Base-by-base conservation (phyloP, 2,113 vertebrate genomes). In the Onychostruthus taczanowskii region DNA sequence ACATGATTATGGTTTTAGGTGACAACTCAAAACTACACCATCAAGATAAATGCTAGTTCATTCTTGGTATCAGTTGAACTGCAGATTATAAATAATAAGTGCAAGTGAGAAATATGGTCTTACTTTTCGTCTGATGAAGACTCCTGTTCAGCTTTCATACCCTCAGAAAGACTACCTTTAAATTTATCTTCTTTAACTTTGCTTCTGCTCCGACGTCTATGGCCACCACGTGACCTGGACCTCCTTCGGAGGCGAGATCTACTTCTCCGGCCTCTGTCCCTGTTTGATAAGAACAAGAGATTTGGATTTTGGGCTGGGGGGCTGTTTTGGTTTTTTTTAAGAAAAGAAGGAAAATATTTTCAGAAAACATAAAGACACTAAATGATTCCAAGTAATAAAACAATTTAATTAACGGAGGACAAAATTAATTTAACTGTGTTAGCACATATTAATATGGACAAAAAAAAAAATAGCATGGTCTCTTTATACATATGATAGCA, bases 141-240 rank as follows among this genome's bases (percentile, higher is more conserved):
- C 47, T 99, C 99, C 87, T 99, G 98, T 92, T 99, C 99, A 7
- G 95, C 98, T 94, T 99, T 99, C 99, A 99, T 99, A 78, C 99
- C 99, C 97, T 99, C 99, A 27, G 99, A 99, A 59, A 99, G 98
- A 84, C 99, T 99, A 68, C 99, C 99, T 97, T 99, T 99, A 96
- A 99, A 99, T 97, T 99, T 99, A 96, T 99, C 99, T 97, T 99
- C 98, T 79, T 98, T 98, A 64, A 98, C 98, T 97, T 98, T 98
- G 97, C 98, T 99, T 86, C 98, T 98, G 76, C 99, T 97, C 64
- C 98, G 98, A 22, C 98, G 98, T 66, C 98, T 97, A 12, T 97
- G 98, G 56, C 98, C 98, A 56, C 98, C 98, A 7, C 98, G 98
- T 28, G 99, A 99, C 41, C 94, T 98, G 27, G 99, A 99, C 53